Evolutionary conservation across 2,888 invertebrate genomes (phyloP).

Genomic region (Ophioninae sp.): DNA sequence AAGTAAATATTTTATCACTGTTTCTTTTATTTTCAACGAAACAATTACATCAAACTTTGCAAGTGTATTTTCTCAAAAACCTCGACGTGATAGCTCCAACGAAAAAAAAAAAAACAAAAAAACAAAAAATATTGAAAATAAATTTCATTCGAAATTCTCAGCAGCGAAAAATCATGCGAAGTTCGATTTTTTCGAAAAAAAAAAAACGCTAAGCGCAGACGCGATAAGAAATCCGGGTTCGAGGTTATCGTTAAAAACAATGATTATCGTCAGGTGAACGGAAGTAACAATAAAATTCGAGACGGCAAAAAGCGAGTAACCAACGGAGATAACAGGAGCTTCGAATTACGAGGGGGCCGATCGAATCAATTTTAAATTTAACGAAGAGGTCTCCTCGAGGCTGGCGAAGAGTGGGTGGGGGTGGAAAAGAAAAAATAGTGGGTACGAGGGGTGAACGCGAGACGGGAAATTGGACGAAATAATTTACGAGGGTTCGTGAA

Average conservation of each 20-base stretch:
- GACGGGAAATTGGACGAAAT: constrained; percentile 26
- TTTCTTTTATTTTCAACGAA: too few species aligned
- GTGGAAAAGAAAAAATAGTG: not conserved
- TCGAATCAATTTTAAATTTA: not conserved
- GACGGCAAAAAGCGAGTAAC: not conserved
- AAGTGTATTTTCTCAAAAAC: too few species aligned
- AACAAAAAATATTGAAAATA: too few species aligned
- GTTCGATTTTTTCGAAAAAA: too few species aligned
- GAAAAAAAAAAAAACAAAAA: too few species aligned
- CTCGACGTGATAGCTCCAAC: too few species aligned
- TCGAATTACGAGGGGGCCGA: not conserved
- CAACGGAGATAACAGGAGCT: not conserved
- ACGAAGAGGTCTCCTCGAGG: not conserved
- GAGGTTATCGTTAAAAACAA: not conserved
- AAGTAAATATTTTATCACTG: too few species aligned
- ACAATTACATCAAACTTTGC: too few species aligned
- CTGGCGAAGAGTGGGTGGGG: not conserved
- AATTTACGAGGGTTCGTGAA: constrained; percentile 31
- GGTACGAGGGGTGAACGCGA: not conserved
- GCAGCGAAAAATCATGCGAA: too few species aligned
- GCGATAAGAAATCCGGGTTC: too few species aligned
- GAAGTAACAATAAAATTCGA: not conserved
- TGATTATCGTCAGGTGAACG: not conserved
- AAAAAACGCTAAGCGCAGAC: too few species aligned
- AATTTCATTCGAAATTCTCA: too few species aligned